phyloP scores from a whole-genome alignment of 2,888 invertebrate genomes.

The Nomada flava region DNA sequence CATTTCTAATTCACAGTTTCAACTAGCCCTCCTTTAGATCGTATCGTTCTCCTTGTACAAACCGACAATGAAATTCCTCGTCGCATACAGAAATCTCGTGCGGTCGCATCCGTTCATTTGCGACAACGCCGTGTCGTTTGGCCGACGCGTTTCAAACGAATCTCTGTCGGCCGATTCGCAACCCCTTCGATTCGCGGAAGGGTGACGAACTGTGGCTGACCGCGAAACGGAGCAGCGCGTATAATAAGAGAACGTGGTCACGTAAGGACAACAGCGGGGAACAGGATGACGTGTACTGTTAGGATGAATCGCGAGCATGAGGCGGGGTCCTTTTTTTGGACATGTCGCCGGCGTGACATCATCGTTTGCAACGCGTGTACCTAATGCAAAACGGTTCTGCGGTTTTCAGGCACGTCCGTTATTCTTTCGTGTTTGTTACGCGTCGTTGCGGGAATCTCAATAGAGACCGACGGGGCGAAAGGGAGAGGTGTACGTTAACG shows the following conservation, averaged over 20 bases:
- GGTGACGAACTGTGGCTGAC: not conserved
- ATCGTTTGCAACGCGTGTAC: conserved; percentile 69
- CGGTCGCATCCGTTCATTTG: too few species aligned
- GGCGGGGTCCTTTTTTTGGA: conserved; percentile 57
- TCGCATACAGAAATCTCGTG: too few species aligned
- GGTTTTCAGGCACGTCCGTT: conserved; percentile 70
- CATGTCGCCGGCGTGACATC: conserved; percentile 71
- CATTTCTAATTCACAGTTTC: not conserved
- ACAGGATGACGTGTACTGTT: conserved; percentile 52
- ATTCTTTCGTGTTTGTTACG: conserved; percentile 53
- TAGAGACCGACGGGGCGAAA: not conserved
- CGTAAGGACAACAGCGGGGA: conserved; percentile 22
- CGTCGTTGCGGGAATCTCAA: conserved; percentile 51
- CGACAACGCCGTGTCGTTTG: not conserved
- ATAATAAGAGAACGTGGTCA: conserved; percentile 12
- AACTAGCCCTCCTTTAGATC: not conserved
- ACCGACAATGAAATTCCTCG: not conserved
- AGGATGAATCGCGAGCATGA: conserved; percentile 26
- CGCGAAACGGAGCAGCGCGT: conserved; percentile 9
- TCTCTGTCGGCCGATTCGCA: not conserved
- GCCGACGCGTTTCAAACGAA: not conserved
- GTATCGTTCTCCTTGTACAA: not conserved
- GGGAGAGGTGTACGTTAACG: not conserved
- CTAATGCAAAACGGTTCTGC: conserved; percentile 77
- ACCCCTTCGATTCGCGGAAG: conserved; percentile 50